Evolutionary conservation across 2,888 invertebrate species (phyloP).

Genomic region (Seira ritae): DNA sequence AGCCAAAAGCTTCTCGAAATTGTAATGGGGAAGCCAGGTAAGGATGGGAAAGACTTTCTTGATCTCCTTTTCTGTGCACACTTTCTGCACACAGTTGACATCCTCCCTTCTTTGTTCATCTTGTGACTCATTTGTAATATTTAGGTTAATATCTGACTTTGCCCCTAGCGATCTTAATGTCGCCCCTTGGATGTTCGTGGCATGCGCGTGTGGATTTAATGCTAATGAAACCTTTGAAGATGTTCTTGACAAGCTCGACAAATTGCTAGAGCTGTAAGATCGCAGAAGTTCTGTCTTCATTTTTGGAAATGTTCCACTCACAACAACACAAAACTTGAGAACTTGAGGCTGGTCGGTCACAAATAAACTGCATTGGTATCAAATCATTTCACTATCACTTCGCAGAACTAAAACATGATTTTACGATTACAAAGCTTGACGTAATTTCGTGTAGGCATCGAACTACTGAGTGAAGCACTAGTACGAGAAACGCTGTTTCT

Average conservation of each 20-base stretch:
- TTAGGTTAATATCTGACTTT: slow-evolving; percentile 36
- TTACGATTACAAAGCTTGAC: not conserved
- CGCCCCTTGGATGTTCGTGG: not conserved
- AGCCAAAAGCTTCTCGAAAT: slow-evolving; percentile 75
- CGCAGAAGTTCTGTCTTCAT: slow-evolving; percentile 71
- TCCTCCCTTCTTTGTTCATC: slow-evolving; percentile 20
- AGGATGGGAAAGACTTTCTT: slow-evolving; percentile 73
- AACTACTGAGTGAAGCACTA: not conserved
- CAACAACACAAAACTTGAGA: not conserved
- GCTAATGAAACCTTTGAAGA: not conserved
- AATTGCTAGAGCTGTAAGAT: slow-evolving; percentile 68
- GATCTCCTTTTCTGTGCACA: slow-evolving; percentile 43
- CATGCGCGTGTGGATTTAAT: not conserved
- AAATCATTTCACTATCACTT: not conserved
- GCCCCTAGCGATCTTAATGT: too few relatives aligned
- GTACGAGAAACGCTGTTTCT: not conserved
- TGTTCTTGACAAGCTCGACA: slow-evolving; percentile 46
- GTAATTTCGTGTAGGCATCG: not conserved
- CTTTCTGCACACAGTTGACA: slow-evolving; percentile 1
- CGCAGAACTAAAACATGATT: not conserved
- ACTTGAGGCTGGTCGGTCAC: not conserved
- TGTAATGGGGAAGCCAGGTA: slow-evolving; percentile 75
- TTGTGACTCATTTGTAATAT: not conserved
- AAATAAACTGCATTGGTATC: not conserved
- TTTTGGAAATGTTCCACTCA: not conserved